A percentile compares a stretch with the other conserved stretches of the same genome.
phyloP scores from a whole-genome alignment of 1,140 invertebrate genomes.

The Oryctes rhinoceros region DNA sequence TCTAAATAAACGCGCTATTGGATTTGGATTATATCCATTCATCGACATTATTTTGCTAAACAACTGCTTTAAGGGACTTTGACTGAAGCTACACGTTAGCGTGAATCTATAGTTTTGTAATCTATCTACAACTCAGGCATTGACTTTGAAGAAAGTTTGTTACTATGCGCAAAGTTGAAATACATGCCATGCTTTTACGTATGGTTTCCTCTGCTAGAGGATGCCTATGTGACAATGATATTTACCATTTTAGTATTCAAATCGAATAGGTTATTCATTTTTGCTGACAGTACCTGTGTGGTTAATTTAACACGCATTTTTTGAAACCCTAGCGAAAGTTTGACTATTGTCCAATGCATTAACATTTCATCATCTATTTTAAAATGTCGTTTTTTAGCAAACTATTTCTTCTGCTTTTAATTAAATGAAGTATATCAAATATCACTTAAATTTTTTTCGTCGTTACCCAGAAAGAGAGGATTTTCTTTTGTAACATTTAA shows the following conservation, averaged over 20 bases:
- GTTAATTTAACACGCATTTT: conserved; percentile 31
- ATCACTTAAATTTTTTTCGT: conserved; percentile 10
- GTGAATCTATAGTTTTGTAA: neutral
- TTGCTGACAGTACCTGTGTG: neutral
- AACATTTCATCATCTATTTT: conserved; percentile 15
- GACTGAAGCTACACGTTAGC: conserved; percentile 4
- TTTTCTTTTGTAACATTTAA: conserved; percentile 3
- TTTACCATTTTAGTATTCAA: neutral
- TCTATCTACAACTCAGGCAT: conserved; percentile 3
- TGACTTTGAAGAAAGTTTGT: conserved; percentile 16
- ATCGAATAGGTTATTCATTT: conserved; percentile 2
- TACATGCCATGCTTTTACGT: conserved; percentile 12
- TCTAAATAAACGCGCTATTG: conserved; percentile 19
- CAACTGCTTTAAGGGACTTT: conserved; percentile 8
- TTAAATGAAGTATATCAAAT: conserved; percentile 24
- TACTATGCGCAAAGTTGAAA: too few species aligned
- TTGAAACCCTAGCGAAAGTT: conserved; percentile 3
- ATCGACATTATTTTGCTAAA: conserved; percentile 19
- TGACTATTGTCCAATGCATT: conserved; percentile 6
- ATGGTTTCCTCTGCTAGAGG: conserved; percentile 6
- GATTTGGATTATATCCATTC: conserved; percentile 8
- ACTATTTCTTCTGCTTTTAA: conserved; percentile 13
- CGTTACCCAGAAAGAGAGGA: neutral
- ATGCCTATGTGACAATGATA: conserved; percentile 2
- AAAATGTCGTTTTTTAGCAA: neutral